Evolutionary conservation across 2,797 vertebrate genomes (phyloP), one percentile per base, ranked within the genome.

Genomic region (Acanthurus leucopareius): DNA sequence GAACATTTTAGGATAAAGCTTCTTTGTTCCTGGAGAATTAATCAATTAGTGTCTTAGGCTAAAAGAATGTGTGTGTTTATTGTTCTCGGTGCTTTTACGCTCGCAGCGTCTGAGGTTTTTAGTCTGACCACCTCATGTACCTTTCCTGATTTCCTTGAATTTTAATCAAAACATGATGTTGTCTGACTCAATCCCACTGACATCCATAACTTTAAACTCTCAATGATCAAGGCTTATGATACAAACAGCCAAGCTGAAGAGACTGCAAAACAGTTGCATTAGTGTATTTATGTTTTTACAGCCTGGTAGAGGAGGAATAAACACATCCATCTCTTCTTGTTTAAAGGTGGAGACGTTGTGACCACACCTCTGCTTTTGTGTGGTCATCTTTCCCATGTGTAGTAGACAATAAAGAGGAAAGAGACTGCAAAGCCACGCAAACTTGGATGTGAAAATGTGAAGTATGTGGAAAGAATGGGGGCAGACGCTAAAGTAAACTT

Each of bases 401-500:
- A 69, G 51, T 64, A 72, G 79, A 59, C 73, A 52, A 60, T 19
- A 58, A 69, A 73, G 49, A 64, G 71, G 72, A 79, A 1, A 61
- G 84, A 59, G 69, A 20, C 45, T 80, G 73, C 44, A 77, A 79
- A 79, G 68, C 69, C 69, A 77, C 60, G 48, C 73, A 77, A 77
- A 82, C 86, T 82, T 79, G 79, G 84, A 86, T 75, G 72, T 87
- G 88, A 90, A 92, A 85, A 94, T 93, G 87, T 83, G 80, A 93
- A 85, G 75, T 89, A 93, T 94, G 93, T 89, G 89, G 90, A 88
- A 91, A 91, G 89, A 91, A 92, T 89, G 72, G 79, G 82, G 77
- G 72, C 83, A 87, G 92, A 91, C 87, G 77, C 56, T 80, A 83
- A 86, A 88, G 82, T 91, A 93, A 94, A 94, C 85, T 40, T 7